Base-by-base conservation (phyloP, 1,140 invertebrate genomes). In the Drosophila subobscura region DNA sequence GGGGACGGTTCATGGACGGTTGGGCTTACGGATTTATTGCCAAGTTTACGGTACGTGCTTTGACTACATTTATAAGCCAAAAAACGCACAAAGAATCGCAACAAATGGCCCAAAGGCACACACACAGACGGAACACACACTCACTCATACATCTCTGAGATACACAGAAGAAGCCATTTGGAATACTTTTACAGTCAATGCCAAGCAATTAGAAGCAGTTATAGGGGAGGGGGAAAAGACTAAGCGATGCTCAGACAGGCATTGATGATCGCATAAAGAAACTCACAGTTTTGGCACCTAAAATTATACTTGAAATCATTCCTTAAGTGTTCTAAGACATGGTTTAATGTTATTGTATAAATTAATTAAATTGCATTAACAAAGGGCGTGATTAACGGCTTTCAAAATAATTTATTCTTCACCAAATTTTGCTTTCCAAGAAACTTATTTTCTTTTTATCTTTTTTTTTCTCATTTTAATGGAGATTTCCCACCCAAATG, bases 41-140 rank as follows among this genome's bases (percentile, higher is more conserved):
- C 78, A 88, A 88, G 66, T 88, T 88, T 79, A 79, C 84, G 78
- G 57, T 88, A 88, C 83, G 84, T 88, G 83, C 83, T 65, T 66
- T 72, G 83, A 88, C 84, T 88, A 88, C 78, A 78, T 78, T 78
- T 83, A 79, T 78, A 88, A 86, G 77, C 77, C 51, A 47, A 77
- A 59, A 66, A 73, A 64, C 71, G 70, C 77, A 70, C 59, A 79
- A 77, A 77, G 57, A 58, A 63, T 56, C 58, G 57, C 29, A 67
- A 46, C 54, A 52, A 49, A 29, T 60, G 51, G 55, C 63, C 72
- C 44, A 67, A 67, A 74, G 65, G 65, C 65, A 77, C 22, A 73
- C 72, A 44, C 63, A 68, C 78, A 84, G 59, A 63, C 45, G 22
- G 47, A 79, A 49, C 73, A 54, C 47, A 41, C 37, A 4, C 55